These are phyloP conservation scores for Typhlichthys subterraneus DNA, from an alignment of 2,797 vertebrate genomes.

Conservation along the genomic window DNA sequence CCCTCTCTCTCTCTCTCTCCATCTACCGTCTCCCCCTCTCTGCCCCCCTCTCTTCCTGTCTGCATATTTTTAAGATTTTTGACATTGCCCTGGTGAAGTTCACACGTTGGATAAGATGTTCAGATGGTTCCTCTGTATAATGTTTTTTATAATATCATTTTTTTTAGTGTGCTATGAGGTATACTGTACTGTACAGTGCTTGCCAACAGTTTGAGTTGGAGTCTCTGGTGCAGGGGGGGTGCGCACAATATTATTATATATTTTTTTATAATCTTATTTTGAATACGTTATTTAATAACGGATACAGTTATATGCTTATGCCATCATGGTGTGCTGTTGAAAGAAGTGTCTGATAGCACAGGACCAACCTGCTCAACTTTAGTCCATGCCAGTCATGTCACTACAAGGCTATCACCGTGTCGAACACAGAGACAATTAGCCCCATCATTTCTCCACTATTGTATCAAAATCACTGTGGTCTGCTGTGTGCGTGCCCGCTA, in stretches of 20 bases:
- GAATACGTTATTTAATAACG: too few species aligned
- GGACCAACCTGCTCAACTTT: neutral
- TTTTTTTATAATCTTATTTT: too few species aligned
- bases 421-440: conserved; percentile 55
- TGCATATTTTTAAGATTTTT: neutral
- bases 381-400: conserved; percentile 1
- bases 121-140: neutral
- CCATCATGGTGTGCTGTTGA: neutral
- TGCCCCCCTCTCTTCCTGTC: too few species aligned
- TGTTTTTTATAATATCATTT: too few species aligned
- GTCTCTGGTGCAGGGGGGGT: too few species aligned
- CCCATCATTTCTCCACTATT: conserved; percentile 35
- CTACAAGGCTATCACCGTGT: conserved; percentile 19
- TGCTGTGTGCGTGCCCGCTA: conserved; percentile 36
- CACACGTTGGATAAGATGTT: conserved; percentile 14
- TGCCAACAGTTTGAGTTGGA: too few species aligned
- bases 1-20: conserved; percentile 18
- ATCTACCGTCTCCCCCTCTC: conserved; percentile 18
- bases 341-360: too few species aligned
- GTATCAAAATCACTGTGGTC: conserved; percentile 49
- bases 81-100: neutral
- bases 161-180: too few species aligned
- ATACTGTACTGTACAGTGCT: too few species aligned
- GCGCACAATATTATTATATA: too few species aligned
- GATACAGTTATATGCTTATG: neutral